Evolutionary conservation across 2,888 invertebrate species (phyloP).

Genomic region (Caenorhabditis sinica): DNA sequence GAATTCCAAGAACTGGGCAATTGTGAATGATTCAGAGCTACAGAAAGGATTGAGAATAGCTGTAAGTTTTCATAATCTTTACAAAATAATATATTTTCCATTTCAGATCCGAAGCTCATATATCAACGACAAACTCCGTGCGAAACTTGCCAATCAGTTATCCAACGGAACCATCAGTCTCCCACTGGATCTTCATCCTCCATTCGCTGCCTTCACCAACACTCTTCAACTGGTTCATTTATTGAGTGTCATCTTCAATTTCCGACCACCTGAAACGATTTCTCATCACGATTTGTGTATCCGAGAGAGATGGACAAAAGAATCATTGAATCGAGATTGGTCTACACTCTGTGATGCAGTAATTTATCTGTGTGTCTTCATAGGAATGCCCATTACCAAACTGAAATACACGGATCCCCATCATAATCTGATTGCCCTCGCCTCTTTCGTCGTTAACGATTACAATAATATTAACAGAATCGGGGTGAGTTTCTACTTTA

Average conservation of each 20-base stretch:
- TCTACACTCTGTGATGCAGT: slow-evolving; percentile 55
- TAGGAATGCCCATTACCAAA: slow-evolving; percentile 46
- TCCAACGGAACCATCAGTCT: slow-evolving; percentile 63
- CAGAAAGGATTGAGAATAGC: slow-evolving; percentile 35
- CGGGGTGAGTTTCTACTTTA: slow-evolving; percentile 25
- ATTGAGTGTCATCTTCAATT: slow-evolving; percentile 67
- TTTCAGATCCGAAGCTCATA: slow-evolving; percentile 55
- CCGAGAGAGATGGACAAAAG: slow-evolving; percentile 55
- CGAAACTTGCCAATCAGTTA: slow-evolving; percentile 30
- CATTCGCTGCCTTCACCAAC: slow-evolving; percentile 67
- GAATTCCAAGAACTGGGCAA: slow-evolving; percentile 54
- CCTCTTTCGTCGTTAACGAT: slow-evolving; percentile 37
- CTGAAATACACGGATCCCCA: slow-evolving; percentile 55
- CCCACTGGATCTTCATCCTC: slow-evolving; percentile 62
- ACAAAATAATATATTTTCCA: not conserved
- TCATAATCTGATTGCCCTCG: slow-evolving; percentile 54
- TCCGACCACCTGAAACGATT: slow-evolving; percentile 58
- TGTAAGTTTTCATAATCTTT: slow-evolving; percentile 9
- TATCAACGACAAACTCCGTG: slow-evolving; percentile 55
- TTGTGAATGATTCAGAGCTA: slow-evolving; percentile 54
- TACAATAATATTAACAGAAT: slow-evolving; percentile 38
- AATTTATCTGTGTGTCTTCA: slow-evolving; percentile 54
- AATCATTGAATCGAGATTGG: slow-evolving; percentile 56
- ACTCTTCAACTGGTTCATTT: slow-evolving; percentile 69
- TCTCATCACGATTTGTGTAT: slow-evolving; percentile 62